phyloP scores from a whole-genome alignment of 2,113 vertebrate species.

The Pterocles burchelli region DNA sequence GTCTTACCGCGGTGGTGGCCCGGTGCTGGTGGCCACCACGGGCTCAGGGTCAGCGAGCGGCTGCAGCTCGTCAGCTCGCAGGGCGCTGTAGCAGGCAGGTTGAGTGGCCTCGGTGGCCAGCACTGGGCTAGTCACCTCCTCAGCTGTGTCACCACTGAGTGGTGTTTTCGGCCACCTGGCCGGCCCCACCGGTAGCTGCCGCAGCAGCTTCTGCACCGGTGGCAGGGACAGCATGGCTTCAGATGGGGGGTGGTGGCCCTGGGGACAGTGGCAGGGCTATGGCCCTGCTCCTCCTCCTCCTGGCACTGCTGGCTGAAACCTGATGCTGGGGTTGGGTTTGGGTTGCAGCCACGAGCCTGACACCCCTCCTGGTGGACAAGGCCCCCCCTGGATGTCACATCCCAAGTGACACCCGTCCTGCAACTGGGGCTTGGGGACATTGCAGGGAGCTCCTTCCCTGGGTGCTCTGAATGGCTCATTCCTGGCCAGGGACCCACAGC shows the following conservation, averaged over 20 bases:
- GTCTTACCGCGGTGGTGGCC: constrained; percentile 84
- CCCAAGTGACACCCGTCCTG: background rate
- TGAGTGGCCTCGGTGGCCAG: constrained; percentile 79
- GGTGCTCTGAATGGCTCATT: background rate
- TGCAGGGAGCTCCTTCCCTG: background rate
- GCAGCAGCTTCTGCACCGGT: constrained; percentile 87
- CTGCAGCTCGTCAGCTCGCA: constrained; percentile 86
- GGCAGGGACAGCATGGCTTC: constrained; percentile 67
- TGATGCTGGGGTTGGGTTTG: background rate
- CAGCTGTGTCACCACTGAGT: background rate
- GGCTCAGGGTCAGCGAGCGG: constrained; percentile 74
- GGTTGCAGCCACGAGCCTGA: background rate
- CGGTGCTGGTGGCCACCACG: constrained; percentile 33
- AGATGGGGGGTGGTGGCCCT: background rate
- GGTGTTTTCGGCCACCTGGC: constrained; percentile 73
- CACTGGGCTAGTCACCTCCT: constrained; percentile 88
- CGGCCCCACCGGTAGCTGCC: constrained; percentile 79
- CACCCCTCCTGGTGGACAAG: background rate
- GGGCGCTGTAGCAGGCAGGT: constrained; percentile 87
- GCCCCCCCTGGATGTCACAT: background rate
- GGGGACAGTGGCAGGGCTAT: background rate
- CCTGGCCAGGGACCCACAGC: background rate
- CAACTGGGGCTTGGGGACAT: background rate
- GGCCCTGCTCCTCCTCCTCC: background rate
- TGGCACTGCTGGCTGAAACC: background rate